Base-by-base conservation (phyloP, 2,888 invertebrate genomes). In the Blera fallax region DNA sequence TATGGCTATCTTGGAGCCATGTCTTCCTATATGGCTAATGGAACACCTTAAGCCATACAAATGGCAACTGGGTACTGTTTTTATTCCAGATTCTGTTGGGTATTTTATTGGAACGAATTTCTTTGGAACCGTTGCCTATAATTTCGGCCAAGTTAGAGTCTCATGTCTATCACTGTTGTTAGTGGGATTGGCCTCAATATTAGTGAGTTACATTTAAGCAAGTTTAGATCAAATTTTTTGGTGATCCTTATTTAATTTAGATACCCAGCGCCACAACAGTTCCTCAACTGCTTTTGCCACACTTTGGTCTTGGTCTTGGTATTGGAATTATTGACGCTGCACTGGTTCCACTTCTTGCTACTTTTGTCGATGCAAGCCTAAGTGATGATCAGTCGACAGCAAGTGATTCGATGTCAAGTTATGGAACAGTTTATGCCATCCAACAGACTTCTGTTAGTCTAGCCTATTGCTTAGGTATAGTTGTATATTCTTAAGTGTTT, bases 81-180 rank as follows among this genome's bases (percentile, higher is more conserved):
- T 97, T 89, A 95, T 97, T 83, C 97, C 97, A 0, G 97, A 97
- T 91, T 97, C 97, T 88, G 89, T 97, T 34, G 97, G 97, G 0
- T 97, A 97, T 90, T 94, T 97, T 83, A 91, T 97, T 45, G 97
- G 97, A 27, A 96, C 97, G 0, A 96, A 96, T 91, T 95, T 95
- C 88, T 95, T 96, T 89, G 96, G 96, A 5, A 91, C 94, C 50
- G 91, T 95, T 27, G 95, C 96, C 4, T 94, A 94, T 89, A 93
- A 93, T 83, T 92, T 94, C 58, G 96, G 96, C 0, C 94, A 95
- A 88, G 94, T 95, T 90, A 93, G 93, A 88, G 93, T 95, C 24
- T 94, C 95, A 0, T 93, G 95, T 62, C 89, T 93, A 7, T 94
- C 95, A 0, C 93, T 96, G 91, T 88, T 95, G 2, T 89, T 95